A percentile compares a stretch with the other conserved stretches of the same genome.
phyloP scores from a whole-genome alignment of 2,113 vertebrate genomes.

The Aptenodytes forsteri region DNA sequence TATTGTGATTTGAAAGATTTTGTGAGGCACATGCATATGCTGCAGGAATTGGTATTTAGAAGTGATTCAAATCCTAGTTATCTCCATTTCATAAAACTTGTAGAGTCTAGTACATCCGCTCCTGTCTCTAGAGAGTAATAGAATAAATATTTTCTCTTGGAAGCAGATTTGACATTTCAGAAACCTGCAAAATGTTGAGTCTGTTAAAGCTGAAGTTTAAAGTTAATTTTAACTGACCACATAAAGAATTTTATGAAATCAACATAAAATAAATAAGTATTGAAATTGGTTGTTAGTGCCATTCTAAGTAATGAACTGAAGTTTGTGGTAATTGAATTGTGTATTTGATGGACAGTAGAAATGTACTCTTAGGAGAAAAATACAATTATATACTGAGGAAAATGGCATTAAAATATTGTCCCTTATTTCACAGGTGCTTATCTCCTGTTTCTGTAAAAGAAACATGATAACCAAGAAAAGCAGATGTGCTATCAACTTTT shows the following conservation, averaged over 20 bases:
- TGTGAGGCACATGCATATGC: neutral
- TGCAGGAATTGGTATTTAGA: neutral
- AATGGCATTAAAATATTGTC: constrained; percentile 21
- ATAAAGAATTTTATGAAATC: constrained; percentile 6
- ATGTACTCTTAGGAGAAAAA: constrained; percentile 10
- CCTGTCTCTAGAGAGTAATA: neutral
- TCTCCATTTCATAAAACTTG: neutral
- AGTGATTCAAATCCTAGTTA: neutral
- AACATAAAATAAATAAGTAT: neutral
- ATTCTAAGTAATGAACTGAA: constrained; percentile 8
- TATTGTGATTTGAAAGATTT: neutral
- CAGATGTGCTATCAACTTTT: neutral
- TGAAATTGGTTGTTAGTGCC: neutral
- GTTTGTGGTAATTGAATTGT: constrained; percentile 19
- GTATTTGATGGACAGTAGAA: neutral
- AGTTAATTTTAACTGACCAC: constrained; percentile 18
- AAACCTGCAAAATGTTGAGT: neutral
- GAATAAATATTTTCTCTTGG: neutral
- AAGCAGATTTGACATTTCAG: neutral
- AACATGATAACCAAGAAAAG: neutral
- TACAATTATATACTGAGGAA: neutral
- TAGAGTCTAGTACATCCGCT: neutral
- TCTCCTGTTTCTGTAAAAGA: neutral
- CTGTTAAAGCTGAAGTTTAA: neutral
- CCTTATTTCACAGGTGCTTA: constrained; percentile 24